Percentiles rank a stretch among this genome's conserved stretches.
phyloP scores from a whole-genome alignment of 2,113 vertebrate species.

The Scopus umbretta region DNA sequence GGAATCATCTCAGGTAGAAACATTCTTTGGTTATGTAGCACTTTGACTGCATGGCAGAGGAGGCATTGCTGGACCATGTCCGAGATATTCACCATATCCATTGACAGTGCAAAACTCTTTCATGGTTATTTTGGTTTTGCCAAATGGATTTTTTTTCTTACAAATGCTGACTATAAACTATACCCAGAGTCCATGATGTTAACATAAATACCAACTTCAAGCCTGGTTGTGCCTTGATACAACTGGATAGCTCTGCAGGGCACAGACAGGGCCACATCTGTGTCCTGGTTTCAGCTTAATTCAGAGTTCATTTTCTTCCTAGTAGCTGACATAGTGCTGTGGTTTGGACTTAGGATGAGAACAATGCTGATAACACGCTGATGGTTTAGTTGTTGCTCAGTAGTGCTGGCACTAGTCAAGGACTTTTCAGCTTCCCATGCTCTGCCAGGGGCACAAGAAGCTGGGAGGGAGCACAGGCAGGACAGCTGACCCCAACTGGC shows the following conservation, averaged over 20 bases:
- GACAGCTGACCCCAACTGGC: too few relatives aligned
- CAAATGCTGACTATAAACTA: neutral
- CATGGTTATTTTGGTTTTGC: neutral
- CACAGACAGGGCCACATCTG: neutral
- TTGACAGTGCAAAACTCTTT: neutral
- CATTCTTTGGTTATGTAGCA: neutral
- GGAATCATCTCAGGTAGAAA: neutral
- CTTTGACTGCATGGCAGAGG: neutral
- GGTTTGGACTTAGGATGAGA: too few relatives aligned
- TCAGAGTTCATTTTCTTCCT: too few relatives aligned
- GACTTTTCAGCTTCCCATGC: too few relatives aligned
- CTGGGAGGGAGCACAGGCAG: too few relatives aligned
- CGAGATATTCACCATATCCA: neutral
- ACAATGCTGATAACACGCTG: too few relatives aligned
- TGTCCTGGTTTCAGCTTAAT: too few relatives aligned
- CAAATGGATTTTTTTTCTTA: neutral
- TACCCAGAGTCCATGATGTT: neutral
- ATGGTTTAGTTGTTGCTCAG: too few relatives aligned
- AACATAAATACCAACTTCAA: neutral
- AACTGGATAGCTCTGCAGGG: neutral
- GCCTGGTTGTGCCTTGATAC: neutral
- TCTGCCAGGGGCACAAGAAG: too few relatives aligned
- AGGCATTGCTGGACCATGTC: neutral
- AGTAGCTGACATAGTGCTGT: too few relatives aligned
- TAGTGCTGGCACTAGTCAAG: too few relatives aligned